Percentiles rank a stretch among this genome's conserved stretches.
Conservation (phyloP, 1,140 invertebrate species). For the Apolygus lucorum region DNA sequence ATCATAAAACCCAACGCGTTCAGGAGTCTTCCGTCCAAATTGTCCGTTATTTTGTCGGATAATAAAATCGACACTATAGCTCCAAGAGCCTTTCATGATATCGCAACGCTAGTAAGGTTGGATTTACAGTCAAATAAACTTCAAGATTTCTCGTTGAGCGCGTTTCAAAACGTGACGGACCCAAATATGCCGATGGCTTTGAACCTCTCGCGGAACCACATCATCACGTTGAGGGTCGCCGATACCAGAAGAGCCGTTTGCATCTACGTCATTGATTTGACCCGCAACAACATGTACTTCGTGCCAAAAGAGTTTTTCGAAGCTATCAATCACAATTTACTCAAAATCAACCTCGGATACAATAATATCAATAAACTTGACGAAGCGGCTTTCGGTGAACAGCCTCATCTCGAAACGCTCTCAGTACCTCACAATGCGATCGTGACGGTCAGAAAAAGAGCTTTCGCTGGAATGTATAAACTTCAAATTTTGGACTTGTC, state of each 20-base stretch:
- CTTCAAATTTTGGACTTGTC: slow-evolving; percentile 72
- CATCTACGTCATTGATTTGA: slow-evolving; percentile 60
- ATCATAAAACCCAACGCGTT: slow-evolving; percentile 50
- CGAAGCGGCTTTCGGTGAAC: slow-evolving; percentile 58
- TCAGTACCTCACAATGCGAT: slow-evolving; percentile 67
- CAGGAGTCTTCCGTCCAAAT: slow-evolving; percentile 53
- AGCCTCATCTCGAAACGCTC: slow-evolving; percentile 60
- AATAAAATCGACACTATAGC: slow-evolving; percentile 55
- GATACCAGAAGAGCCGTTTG: slow-evolving; percentile 42
- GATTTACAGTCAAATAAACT: slow-evolving; percentile 65
- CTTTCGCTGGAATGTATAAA: slow-evolving; percentile 60
- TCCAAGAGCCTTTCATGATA: slow-evolving; percentile 52
- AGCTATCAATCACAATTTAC: slow-evolving; percentile 49
- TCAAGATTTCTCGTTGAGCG: slow-evolving; percentile 52
- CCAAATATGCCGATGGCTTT: slow-evolving; percentile 50
- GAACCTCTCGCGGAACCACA: slow-evolving; percentile 60
- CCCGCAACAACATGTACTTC: slow-evolving; percentile 54
- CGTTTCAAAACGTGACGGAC: slow-evolving; percentile 56
- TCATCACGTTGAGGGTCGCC: slow-evolving; percentile 50
- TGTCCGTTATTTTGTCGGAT: slow-evolving; percentile 57
- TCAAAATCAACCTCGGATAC: slow-evolving; percentile 59
- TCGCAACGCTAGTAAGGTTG: slow-evolving; percentile 56
- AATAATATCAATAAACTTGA: slow-evolving; percentile 63
- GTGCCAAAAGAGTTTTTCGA: slow-evolving; percentile 56
- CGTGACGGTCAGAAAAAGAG: slow-evolving; percentile 57